Percentiles rank a stretch among this genome's conserved stretches.
These are phyloP conservation scores for Danio choprae DNA, from an alignment of 2,797 vertebrate genomes.

Conservation along the genomic window DNA sequence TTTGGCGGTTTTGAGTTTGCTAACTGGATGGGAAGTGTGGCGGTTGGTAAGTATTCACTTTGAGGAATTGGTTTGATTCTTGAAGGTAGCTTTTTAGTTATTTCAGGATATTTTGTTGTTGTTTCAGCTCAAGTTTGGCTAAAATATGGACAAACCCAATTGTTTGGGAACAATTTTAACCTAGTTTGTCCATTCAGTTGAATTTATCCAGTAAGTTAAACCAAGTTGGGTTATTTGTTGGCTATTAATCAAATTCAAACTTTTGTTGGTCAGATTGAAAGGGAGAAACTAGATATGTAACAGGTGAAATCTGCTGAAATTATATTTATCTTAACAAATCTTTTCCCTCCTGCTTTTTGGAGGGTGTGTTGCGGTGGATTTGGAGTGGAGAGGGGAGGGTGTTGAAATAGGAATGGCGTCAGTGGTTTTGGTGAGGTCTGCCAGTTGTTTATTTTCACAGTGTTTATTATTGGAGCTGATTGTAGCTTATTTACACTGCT, in stretches of 20 bases:
- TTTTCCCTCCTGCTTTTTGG: constrained; percentile 63
- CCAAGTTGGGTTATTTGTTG: not conserved
- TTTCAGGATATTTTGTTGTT: not conserved
- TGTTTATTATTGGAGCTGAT: constrained; percentile 79
- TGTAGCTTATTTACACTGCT: constrained; percentile 73
- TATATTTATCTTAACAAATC: constrained; percentile 62
- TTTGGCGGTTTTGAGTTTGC: not conserved
- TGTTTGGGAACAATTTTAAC: too few relatives aligned
- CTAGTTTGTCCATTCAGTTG: not conserved
- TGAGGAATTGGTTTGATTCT: constrained; percentile 18
- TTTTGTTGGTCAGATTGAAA: not conserved
- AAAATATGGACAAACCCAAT: too few relatives aligned
- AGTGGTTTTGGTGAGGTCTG: constrained; percentile 62
- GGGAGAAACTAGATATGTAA: not conserved
- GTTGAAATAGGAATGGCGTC: constrained; percentile 68
- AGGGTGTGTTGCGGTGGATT: constrained; percentile 17
- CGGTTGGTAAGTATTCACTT: constrained; percentile 59
- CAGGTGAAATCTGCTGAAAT: not conserved
- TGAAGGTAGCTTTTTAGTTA: constrained; percentile 11
- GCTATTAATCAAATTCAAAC: not conserved
- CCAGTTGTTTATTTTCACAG: constrained; percentile 71
- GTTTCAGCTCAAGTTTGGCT: too few relatives aligned
- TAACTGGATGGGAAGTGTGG: constrained; percentile 49
- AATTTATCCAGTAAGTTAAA: not conserved
- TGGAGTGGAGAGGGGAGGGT: constrained; percentile 53